A percentile compares a stretch with the other conserved stretches of the same genome.
Evolutionary conservation across 2,113 vertebrate genomes (phyloP).

Genomic region (Oplegnathus fasciatus): DNA sequence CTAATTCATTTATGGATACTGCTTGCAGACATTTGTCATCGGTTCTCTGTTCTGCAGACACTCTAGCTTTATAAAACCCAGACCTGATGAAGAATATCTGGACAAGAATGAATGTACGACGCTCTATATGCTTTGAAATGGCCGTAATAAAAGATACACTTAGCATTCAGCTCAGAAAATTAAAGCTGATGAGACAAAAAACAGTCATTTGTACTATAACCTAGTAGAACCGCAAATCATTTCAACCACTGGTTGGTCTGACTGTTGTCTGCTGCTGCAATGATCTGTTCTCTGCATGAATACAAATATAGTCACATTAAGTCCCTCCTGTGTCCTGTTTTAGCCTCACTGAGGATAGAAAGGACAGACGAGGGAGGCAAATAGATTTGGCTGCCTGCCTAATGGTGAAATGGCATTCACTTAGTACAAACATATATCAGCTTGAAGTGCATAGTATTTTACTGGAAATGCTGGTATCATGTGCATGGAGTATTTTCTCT

Average conservation of each 20-base stretch:
- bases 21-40: not conserved
- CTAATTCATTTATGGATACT: conserved; percentile 28
- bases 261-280: conserved; percentile 8
- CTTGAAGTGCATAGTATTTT: conserved; percentile 21
- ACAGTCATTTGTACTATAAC: not conserved
- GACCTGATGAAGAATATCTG: conserved; percentile 19
- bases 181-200: not conserved
- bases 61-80: not conserved
- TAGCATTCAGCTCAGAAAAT: not conserved
- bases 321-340: conserved; percentile 18
- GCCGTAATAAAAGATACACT: not conserved
- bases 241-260: not conserved
- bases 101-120: not conserved
- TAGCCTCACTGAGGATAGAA: conserved; percentile 29
- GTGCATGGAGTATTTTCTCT: not conserved
- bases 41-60: conserved; percentile 15
- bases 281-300: conserved; percentile 17
- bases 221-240: not conserved
- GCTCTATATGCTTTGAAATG: not conserved
- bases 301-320: conserved; percentile 7
- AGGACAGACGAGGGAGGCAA: conserved; percentile 38
- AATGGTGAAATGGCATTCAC: conserved; percentile 48
- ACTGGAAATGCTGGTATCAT: not conserved
- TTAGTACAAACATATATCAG: conserved; percentile 46
- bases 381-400: conserved; percentile 58